A percentile compares a stretch with the other conserved stretches of the same genome.
Conservation (phyloP, 2,113 vertebrate genomes). For the Phylloscopus trochiloides region DNA sequence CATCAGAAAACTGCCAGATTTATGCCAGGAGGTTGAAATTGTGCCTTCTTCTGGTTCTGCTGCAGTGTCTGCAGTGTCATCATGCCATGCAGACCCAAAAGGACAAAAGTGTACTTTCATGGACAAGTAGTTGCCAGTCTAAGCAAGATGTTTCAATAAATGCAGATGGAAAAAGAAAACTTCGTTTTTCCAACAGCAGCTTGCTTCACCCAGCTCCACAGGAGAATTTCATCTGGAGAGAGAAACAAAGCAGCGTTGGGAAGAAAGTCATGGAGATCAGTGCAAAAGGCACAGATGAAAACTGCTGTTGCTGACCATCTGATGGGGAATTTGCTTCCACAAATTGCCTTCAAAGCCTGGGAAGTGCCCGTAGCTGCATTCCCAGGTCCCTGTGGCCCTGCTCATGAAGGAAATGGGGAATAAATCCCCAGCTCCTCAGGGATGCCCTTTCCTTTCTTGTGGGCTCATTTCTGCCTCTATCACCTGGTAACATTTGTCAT, state of each 20-base stretch:
- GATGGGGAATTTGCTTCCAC: neutral
- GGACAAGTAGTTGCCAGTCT: neutral
- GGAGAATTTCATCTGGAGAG: neutral
- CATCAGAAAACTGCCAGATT: neutral
- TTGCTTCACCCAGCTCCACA: neutral
- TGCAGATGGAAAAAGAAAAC: neutral
- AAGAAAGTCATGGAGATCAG: neutral
- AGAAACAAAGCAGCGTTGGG: neutral
- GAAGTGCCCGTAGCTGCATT: neutral
- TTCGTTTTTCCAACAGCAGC: neutral
- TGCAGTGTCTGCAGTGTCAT: neutral
- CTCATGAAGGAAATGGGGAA: neutral
- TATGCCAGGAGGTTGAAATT: neutral
- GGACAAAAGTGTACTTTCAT: neutral
- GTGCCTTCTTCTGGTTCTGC: neutral
- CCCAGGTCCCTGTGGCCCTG: neutral
- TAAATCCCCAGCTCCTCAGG: neutral
- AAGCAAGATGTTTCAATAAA: neutral
- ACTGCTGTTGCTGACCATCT: neutral
- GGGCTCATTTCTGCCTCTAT: neutral
- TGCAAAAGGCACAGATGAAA: neutral
- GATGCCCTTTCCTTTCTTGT: neutral
- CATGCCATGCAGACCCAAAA: neutral
- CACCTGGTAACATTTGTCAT: conserved; percentile 22
- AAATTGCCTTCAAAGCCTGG: neutral